Conservation (phyloP, 2,888 invertebrate genomes). For the Phyllotreta cruciferae region DNA sequence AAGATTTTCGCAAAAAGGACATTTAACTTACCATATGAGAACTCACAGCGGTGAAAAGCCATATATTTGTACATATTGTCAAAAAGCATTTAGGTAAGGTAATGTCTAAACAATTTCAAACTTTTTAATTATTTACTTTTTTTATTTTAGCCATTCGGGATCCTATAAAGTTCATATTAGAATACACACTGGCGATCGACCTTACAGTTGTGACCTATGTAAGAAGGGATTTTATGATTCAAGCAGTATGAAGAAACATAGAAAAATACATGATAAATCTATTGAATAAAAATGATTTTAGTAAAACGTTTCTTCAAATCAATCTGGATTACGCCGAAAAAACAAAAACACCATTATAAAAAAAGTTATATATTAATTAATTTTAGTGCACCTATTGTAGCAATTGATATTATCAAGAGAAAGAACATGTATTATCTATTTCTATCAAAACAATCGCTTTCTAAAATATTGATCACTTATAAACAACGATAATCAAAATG, state of each 20-base stretch:
- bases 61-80: slow-evolving; percentile 29
- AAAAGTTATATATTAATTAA: too few species aligned
- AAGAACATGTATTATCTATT: too few species aligned
- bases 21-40: slow-evolving; percentile 39
- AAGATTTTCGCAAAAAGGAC: slow-evolving; percentile 37
- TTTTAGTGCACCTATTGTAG: too few species aligned
- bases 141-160: slow-evolving; percentile 32
- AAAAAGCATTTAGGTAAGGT: slow-evolving; percentile 20
- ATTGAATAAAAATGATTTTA: too few species aligned
- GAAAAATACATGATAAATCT: slow-evolving; percentile 25
- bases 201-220: slow-evolving; percentile 32
- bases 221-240: slow-evolving; percentile 35
- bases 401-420: too few species aligned
- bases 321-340: too few species aligned
- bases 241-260: slow-evolving; percentile 37
- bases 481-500: too few species aligned
- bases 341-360: too few species aligned
- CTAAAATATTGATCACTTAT: too few species aligned
- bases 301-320: too few species aligned
- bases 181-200: slow-evolving; percentile 37
- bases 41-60: slow-evolving; percentile 35
- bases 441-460: too few species aligned
- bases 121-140: background rate
- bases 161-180: slow-evolving; percentile 34
- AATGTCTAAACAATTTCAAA: background rate